These are phyloP conservation scores for Sarcophaga variegata DNA, from an alignment of 2,888 invertebrate species.

Conservation along the genomic window DNA sequence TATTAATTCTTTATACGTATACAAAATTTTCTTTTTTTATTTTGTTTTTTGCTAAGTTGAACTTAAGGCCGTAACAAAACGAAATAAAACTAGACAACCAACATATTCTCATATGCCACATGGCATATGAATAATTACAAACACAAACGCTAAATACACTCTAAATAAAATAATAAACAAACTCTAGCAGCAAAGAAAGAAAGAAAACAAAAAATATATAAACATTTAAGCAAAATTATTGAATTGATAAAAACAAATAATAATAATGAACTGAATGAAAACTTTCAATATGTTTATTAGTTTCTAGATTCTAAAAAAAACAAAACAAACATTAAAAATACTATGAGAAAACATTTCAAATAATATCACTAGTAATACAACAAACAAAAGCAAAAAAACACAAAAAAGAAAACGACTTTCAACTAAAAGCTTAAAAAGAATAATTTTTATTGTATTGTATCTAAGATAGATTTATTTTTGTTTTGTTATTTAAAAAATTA, in stretches of 20 bases:
- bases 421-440: slow-evolving; percentile 56
- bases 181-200: slow-evolving; percentile 2
- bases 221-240: slow-evolving; percentile 45
- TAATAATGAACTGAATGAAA: slow-evolving; percentile 26
- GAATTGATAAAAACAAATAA: slow-evolving; percentile 44
- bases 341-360: slow-evolving; percentile 14
- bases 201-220: slow-evolving; percentile 23
- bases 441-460: slow-evolving; percentile 53
- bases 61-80: slow-evolving; percentile 58
- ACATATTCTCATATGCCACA: slow-evolving; percentile 47
- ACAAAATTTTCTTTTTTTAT: slow-evolving; percentile 36
- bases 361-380: slow-evolving; percentile 51
- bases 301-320: slow-evolving; percentile 48
- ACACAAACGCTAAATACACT: slow-evolving; percentile 6
- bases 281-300: slow-evolving; percentile 58
- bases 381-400: slow-evolving; percentile 38
- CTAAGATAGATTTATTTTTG: slow-evolving; percentile 22
- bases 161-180: slow-evolving; percentile 44
- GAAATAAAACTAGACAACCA: slow-evolving; percentile 29
- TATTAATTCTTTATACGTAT: neutral
- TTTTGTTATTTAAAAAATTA: slow-evolving; percentile 53
- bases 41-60: slow-evolving; percentile 57
- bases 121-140: slow-evolving; percentile 22
- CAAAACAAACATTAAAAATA: neutral
- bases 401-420: slow-evolving; percentile 20